phyloP scores from a whole-genome alignment of 1,140 invertebrate genomes.

The Aphelenchoides fujianensis region DNA sequence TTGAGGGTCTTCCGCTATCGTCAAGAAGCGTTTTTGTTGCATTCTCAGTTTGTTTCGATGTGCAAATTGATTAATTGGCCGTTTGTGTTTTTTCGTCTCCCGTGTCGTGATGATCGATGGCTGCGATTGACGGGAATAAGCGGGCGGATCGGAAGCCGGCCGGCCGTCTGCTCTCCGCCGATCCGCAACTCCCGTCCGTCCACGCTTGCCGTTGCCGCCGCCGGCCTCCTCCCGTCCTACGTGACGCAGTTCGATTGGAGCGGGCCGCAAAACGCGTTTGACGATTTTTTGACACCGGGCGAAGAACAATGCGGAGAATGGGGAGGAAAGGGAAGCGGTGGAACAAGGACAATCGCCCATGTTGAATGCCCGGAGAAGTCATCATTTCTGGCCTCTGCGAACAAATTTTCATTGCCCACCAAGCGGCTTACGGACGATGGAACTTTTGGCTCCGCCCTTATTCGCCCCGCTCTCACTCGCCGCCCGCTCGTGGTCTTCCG shows the following conservation, averaged over 20 bases:
- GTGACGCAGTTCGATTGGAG: not conserved
- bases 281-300: not conserved
- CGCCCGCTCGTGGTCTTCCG: not conserved
- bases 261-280: not conserved
- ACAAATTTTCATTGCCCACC: no score
- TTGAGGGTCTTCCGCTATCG: no score
- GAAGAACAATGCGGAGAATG: not conserved
- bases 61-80: no score
- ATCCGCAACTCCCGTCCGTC: no score
- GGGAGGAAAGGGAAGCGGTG: no score
- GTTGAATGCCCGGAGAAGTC: not conserved
- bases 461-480: not conserved
- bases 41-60: no score
- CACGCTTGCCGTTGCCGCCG: not conserved
- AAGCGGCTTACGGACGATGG: not conserved
- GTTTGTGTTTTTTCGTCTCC: no score
- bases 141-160: no score
- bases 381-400: not conserved
- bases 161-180: no score
- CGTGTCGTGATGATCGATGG: not conserved
- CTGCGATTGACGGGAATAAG: not conserved
- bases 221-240: not conserved
- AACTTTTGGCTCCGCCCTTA: constrained; percentile 1
- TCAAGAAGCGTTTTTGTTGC: no score
- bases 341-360: not conserved